Evolutionary conservation across 2,113 vertebrate species (phyloP), one percentile per base, ranked within the genome.

Genomic region (Paracanthobrama guichenoti): DNA sequence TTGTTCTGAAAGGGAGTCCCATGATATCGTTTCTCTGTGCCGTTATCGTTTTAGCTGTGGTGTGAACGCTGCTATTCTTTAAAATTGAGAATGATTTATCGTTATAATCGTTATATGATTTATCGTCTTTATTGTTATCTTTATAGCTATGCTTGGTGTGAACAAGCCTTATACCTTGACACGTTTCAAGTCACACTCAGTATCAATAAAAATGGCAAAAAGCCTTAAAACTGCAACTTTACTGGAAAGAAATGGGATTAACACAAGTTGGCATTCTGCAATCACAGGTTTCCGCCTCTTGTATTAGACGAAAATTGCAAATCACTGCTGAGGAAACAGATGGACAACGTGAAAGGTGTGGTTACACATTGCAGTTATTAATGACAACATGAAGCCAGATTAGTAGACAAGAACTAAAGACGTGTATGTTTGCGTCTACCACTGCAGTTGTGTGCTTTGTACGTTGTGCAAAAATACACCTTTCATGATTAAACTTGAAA

Each of bases 241-340:
- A 39, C 64, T 67, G 16, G 64, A 67, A 39, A 67, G 31, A 35
- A 39, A 39, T 69, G 22, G 31, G 66, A 69, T 11, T 69, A 39
- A 69, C 16, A 35, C 0, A 12, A 20, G 28, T 10, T n/a, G 22
- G 22, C 20, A 59, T 67, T 67, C 28, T 11, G 31, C 16, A 73
- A 48, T 26, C 71, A 44, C 78, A 84, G 75, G 80, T 84, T 35
- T 64, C 84, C 44, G 72, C 87, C 87, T 79, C 79, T 80, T 55
- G 84, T 86, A 81, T 28, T 77, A 85, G 71, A 69, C 24, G 80
- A 12, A 66, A 87, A 84, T 80, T 69, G 85, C 84, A 88, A 88
- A 91, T 84, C 79, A 78, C 86, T 66, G 66, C 81, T 22, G 39
- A 79, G 84, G 84, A 88, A 89, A 88, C 85, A 84, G 75, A 87